phyloP scores from a whole-genome alignment of 2,113 vertebrate species.

The Hyaena hyaena region DNA sequence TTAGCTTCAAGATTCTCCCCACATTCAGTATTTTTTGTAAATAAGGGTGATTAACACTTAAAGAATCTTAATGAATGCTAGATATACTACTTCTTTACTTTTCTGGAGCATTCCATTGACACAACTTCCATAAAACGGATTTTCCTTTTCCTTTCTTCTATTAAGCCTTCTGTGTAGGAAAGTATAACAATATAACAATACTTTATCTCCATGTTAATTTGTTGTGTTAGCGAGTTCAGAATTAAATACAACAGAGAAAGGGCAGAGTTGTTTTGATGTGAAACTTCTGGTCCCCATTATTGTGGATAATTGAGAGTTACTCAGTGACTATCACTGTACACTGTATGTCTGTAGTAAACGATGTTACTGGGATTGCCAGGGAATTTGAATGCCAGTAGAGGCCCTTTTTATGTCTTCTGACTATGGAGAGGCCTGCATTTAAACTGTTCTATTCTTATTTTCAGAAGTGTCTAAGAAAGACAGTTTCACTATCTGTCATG shows the following conservation, averaged over 20 bases:
- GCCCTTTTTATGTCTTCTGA: neutral
- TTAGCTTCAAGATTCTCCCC: neutral
- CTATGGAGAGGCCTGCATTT: neutral
- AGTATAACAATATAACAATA: neutral
- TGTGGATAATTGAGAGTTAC: neutral
- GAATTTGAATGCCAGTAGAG: neutral
- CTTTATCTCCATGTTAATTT: neutral
- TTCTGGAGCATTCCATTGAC: slow-evolving; percentile 5
- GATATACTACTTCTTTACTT: neutral
- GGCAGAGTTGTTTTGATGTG: neutral
- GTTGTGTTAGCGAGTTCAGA: neutral
- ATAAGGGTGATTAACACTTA: neutral
- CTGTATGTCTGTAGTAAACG: neutral
- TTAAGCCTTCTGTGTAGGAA: neutral
- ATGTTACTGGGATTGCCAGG: neutral
- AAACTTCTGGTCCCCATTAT: neutral
- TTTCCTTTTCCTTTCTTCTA: neutral
- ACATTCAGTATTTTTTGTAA: slow-evolving; percentile 16
- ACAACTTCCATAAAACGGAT: neutral
- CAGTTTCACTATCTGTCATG: neutral
- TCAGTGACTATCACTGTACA: neutral
- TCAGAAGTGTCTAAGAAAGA: slow-evolving; percentile 4
- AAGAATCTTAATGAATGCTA: neutral
- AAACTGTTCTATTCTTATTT: neutral
- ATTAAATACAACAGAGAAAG: neutral